Evolutionary conservation across 2,113 vertebrate species (phyloP), one percentile per base, ranked within the genome.

Genomic region (Sturnus vulgaris): DNA sequence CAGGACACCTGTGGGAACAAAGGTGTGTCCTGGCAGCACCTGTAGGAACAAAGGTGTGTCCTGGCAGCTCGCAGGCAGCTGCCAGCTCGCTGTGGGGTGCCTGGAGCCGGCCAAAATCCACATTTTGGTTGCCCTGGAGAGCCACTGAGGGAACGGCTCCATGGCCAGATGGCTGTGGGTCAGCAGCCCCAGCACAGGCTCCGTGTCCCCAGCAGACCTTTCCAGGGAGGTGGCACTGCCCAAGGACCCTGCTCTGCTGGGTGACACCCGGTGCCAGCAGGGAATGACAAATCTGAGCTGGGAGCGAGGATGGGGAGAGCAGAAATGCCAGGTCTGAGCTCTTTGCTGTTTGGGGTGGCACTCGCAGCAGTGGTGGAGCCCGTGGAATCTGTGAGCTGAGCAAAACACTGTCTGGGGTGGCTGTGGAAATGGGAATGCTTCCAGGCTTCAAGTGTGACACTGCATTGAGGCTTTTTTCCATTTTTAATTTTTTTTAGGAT

Each of bases 101-200:
- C 73, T 18, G 35, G n/a, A 81, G 24, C 22, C 46, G 17, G 64
- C 55, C 83, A 7, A 80, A 73, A 83, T 23, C 25, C 50, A 3
- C 0, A 1, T 11, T 39, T 8, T 21, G 61, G 15, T 35, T 23
- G 52, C 5, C 9, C 1, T 3, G 1, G 17, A 60, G 35, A 56
- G 17, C 17, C 12, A 1, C 11, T 0, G 0, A 4, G 27, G 70
- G 53, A 35, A 2, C 10, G 0, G 3, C 49, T 76, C 37, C 19
- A 1, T 0, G 22, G 50, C 63, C 93, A n/a, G 69, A 30, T 22
- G 77, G 86, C 59, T 83, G 15, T 42, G 1, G 83, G 44, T 7
- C 28, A 27, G 37, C 33, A 61, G 31, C 66, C 27, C 66, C 80
- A 7, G 66, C 20, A 0, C 37, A 6, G 66, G 81, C n/a, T 15